A percentile compares a stretch with the other conserved stretches of the same genome.
phyloP scores from a whole-genome alignment of 2,113 vertebrate species.

The Serinus canaria region DNA sequence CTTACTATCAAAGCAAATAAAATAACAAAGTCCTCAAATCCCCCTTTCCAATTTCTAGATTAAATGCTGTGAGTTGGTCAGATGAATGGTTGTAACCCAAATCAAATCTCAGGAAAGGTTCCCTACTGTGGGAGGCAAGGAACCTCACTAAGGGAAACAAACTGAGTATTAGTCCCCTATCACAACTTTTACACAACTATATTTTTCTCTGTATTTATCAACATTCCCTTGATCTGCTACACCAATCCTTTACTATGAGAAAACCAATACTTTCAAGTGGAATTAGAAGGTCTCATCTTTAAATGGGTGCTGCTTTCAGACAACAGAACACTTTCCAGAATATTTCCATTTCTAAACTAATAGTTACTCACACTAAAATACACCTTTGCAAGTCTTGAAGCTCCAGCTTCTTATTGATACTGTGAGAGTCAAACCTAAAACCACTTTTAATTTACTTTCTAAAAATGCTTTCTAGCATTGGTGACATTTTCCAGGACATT shows the following conservation, averaged over 20 bases:
- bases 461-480: not conserved
- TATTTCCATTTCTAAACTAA: not conserved
- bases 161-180: not conserved
- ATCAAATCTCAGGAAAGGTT: not conserved
- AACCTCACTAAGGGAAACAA: not conserved
- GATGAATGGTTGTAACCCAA: not conserved
- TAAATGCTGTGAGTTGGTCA: not conserved
- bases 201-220: not conserved
- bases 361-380: not conserved
- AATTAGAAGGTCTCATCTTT: not conserved
- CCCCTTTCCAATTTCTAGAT: not conserved
- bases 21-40: not conserved
- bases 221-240: not conserved
- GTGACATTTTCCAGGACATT: not conserved
- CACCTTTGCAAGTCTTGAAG: not conserved
- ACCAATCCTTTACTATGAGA: not conserved
- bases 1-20: not conserved
- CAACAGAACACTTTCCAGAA: not conserved
- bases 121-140: not conserved
- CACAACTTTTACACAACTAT: not conserved
- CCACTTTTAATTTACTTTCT: not conserved
- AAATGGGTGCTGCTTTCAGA: not conserved
- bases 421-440: not conserved
- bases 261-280: not conserved
- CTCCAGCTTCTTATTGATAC: not conserved